Evolutionary conservation across 2,797 vertebrate species (phyloP).

Genomic region (Amblyraja radiata): DNA sequence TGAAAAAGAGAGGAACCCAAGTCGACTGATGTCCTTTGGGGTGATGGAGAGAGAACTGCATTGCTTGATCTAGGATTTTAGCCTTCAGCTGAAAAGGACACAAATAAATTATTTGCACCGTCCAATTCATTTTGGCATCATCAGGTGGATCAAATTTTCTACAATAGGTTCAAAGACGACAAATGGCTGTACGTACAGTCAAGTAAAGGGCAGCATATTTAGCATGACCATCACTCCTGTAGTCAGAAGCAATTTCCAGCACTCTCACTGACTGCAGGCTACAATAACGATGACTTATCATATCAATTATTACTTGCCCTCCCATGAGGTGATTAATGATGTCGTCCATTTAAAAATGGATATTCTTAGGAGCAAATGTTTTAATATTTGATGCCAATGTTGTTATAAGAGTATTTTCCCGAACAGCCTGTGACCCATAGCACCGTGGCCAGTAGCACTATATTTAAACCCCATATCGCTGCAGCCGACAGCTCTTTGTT

Average conservation of each 20-base stretch:
- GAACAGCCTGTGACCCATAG: too few relatives aligned
- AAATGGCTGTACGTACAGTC: neutral
- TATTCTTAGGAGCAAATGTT: neutral
- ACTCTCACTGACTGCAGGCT: neutral
- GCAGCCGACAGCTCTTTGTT: too few relatives aligned
- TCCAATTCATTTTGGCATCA: neutral
- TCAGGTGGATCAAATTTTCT: neutral
- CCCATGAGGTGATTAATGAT: neutral
- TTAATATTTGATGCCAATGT: too few relatives aligned
- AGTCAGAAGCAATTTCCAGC: constrained; percentile 3
- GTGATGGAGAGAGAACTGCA: neutral
- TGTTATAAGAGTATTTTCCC: too few relatives aligned
- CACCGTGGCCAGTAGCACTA: too few relatives aligned
- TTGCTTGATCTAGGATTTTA: neutral
- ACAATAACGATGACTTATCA: neutral
- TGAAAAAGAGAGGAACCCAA: neutral
- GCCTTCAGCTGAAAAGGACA: neutral
- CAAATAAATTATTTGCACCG: neutral
- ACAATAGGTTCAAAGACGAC: neutral
- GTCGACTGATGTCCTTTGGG: neutral
- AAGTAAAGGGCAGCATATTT: neutral
- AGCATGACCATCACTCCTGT: neutral
- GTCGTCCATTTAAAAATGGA: neutral
- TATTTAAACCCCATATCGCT: too few relatives aligned
- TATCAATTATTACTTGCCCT: neutral